Evolutionary conservation across 2,888 invertebrate genomes (phyloP).

Genomic region (Phania funesta): DNA sequence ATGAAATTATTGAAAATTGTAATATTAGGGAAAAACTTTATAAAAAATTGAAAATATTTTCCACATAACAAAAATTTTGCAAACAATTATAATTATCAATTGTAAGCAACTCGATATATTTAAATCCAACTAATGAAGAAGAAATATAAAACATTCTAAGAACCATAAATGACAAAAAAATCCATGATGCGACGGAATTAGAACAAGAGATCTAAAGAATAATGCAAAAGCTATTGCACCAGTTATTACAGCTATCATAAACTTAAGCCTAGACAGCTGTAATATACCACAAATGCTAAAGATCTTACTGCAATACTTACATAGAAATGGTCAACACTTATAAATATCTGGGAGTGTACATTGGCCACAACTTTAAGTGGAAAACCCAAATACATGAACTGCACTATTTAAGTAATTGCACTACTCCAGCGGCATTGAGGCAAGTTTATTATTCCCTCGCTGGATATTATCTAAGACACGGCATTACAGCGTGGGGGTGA

Average conservation of each 20-base stretch:
- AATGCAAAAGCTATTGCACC: background rate
- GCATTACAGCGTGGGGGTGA: too few species aligned
- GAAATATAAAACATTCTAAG: background rate
- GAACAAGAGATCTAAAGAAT: background rate
- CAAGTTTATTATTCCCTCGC: too few species aligned
- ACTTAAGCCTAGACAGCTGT: background rate
- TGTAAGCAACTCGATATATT: background rate
- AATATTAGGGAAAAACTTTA: too few species aligned
- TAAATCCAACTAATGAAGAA: background rate
- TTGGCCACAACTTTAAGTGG: too few species aligned
- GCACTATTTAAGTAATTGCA: too few species aligned
- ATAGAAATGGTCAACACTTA: too few species aligned
- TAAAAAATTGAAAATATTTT: background rate
- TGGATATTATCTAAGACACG: too few species aligned
- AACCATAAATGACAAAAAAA: background rate
- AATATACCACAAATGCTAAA: background rate
- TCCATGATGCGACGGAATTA: background rate
- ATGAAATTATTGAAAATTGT: background rate
- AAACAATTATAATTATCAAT: background rate
- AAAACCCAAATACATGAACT: too few species aligned
- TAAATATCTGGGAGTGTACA: too few species aligned
- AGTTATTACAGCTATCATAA: too few species aligned
- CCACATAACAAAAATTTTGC: background rate
- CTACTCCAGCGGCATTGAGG: too few species aligned
- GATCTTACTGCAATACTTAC: background rate